These are phyloP conservation scores for Ditula angustiorana DNA, from an alignment of 2,888 invertebrate genomes.

Conservation along the genomic window DNA sequence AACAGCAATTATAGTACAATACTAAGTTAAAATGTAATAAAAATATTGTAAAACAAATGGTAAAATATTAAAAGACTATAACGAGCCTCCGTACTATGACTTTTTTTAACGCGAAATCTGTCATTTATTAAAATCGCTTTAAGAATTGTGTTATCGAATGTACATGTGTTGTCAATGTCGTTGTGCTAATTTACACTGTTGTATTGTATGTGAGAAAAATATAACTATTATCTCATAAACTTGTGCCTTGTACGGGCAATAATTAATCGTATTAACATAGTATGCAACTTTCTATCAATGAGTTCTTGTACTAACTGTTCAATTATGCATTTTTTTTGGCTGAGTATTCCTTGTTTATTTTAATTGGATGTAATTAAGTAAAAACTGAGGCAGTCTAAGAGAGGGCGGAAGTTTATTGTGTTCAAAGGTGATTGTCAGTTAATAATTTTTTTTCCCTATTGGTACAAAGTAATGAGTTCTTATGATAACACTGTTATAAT, in stretches of 20 bases:
- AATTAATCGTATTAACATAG: constrained; percentile 37
- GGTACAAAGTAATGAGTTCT: neutral
- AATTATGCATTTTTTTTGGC: constrained; percentile 49
- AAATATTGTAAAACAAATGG: too few species aligned
- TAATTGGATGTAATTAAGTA: constrained; percentile 45
- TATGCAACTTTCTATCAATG: constrained; percentile 36
- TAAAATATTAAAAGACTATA: too few species aligned
- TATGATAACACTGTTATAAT: too few species aligned
- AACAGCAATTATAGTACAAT: too few species aligned
- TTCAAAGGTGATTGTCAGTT: neutral
- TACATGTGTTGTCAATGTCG: constrained; percentile 22
- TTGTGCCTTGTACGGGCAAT: constrained; percentile 8
- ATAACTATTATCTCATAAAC: constrained; percentile 10
- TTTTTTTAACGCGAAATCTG: too few species aligned
- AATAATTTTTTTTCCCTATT: neutral
- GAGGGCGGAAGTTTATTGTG: constrained; percentile 48
- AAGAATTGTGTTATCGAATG: neutral
- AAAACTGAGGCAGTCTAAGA: constrained; percentile 6
- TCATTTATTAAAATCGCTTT: neutral
- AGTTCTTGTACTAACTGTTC: constrained; percentile 45
- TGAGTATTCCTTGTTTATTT: constrained; percentile 45
- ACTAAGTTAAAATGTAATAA: too few species aligned
- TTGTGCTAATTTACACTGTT: constrained; percentile 21
- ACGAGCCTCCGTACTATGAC: too few species aligned
- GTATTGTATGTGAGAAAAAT: constrained; percentile 22